Evolutionary conservation across 2,888 invertebrate genomes (phyloP).

Genomic region (Tiliacea citrago): DNA sequence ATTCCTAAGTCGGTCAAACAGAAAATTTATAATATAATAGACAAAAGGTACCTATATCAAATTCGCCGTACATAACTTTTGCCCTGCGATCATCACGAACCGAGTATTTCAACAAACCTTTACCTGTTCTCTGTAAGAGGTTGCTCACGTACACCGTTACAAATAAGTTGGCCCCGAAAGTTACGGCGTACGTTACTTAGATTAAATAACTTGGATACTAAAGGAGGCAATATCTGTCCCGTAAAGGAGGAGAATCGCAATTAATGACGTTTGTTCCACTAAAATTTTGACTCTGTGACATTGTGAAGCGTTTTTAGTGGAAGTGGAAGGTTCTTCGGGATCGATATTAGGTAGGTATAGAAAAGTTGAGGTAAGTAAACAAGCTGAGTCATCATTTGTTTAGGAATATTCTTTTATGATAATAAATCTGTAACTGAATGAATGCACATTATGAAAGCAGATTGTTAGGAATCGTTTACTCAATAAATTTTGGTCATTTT

Average conservation of each 20-base stretch:
- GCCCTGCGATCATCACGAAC: slow-evolving; percentile 36
- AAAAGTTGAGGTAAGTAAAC: neutral
- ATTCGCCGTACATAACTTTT: slow-evolving; percentile 29
- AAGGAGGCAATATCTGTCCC: slow-evolving; percentile 69
- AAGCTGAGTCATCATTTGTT: neutral
- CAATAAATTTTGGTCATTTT: too few species aligned
- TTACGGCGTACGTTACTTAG: slow-evolving; percentile 68
- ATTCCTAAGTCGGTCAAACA: slow-evolving; percentile 2
- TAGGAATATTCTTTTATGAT: neutral
- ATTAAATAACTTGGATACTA: slow-evolving; percentile 70
- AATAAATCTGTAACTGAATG: too few species aligned
- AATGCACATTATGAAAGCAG: too few species aligned
- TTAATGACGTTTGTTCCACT: slow-evolving; percentile 67
- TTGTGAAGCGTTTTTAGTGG: slow-evolving; percentile 25
- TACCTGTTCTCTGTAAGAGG: slow-evolving; percentile 50
- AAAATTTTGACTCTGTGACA: slow-evolving; percentile 61
- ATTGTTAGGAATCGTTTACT: too few species aligned
- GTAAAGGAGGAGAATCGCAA: slow-evolving; percentile 57
- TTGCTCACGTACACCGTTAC: slow-evolving; percentile 63
- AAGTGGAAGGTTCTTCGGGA: neutral
- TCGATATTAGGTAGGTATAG: neutral
- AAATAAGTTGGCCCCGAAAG: slow-evolving; percentile 66
- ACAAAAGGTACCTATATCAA: slow-evolving; percentile 27
- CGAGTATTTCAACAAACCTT: slow-evolving; percentile 54
- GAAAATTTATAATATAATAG: slow-evolving; percentile 12